Evolutionary conservation across 2,797 vertebrate genomes (phyloP), one percentile per base, ranked within the genome.

Genomic region (Xerus rutilus): DNA sequence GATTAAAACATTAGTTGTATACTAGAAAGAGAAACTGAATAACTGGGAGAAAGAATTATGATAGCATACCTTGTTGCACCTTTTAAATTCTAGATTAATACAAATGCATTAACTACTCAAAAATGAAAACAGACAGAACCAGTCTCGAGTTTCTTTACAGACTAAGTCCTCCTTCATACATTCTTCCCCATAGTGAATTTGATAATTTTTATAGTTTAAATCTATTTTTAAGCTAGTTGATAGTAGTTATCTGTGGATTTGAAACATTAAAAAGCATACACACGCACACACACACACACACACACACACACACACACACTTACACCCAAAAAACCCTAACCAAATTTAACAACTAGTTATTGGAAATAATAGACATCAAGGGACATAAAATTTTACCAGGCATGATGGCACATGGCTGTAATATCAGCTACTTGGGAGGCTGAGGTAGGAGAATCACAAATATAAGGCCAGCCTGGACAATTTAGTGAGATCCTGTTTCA

Each of bases 51-150:
- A 97, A 89, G 13, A 76, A 69, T 32, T 17, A 79, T 78, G 76
- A 91, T 76, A 84, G 25, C 32, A 81, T 57, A 59, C 3, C 21
- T 18, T 18, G 45, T 7, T 72, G 45, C 8, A 74, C 5, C 65
- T 95, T 95, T 96, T 32, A 85, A 92, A 76, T 72, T 39, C 49
- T 89, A n/a, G 20, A 90, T 76, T 89, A 57, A 86, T 43, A 72
- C 12, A 15, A 84, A 43, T 45, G 21, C 25, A 89, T 59, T 91
- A 81, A 79, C 59, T 85, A 67, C 21, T 84, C 57, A 78, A 45
- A 45, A 69, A 35, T 32, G 64, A 65, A n/a, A 30, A 49, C 59
- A 91, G 67, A 84, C 11, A 94, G 43, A 87, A 54, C 35, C 88
- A 79, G 70, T 76, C 82, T 92, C 49, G 92, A 52, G 30, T 30